Conservation (phyloP, 2,797 vertebrate species). For the Tenualosa ilisha region DNA sequence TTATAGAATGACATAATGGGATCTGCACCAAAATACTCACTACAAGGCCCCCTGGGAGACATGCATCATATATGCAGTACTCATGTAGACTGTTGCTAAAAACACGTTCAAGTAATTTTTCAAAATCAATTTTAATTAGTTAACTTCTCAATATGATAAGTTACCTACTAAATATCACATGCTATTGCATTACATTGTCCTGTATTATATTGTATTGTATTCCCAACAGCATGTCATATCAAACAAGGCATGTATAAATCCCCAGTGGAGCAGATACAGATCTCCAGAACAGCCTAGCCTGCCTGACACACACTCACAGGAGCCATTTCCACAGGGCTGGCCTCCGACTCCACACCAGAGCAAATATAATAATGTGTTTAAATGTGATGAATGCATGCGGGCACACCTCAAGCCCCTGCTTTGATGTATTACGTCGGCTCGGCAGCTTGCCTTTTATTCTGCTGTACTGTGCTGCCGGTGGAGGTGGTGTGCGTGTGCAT, state of each 20-base stretch:
- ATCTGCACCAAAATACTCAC: neutral
- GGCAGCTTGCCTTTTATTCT: conserved; percentile 72
- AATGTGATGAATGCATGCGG: conserved; percentile 72
- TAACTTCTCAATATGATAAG: neutral
- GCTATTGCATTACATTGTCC: neutral
- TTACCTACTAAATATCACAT: neutral
- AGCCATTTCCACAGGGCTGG: conserved; percentile 62
- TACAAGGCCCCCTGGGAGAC: neutral
- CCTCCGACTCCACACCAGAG: conserved; percentile 71
- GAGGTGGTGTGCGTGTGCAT: conserved; percentile 31
- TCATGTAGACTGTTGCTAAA: neutral
- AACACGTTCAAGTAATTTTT: neutral
- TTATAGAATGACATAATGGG: neutral
- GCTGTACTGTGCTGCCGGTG: conserved; percentile 66
- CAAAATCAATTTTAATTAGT: neutral
- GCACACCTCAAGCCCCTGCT: conserved; percentile 52
- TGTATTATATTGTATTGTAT: neutral
- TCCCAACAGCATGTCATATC: neutral
- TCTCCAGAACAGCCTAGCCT: neutral
- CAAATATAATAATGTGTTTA: conserved; percentile 77
- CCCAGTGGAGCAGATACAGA: neutral
- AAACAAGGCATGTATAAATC: neutral
- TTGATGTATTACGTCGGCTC: conserved; percentile 39
- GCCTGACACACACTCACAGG: conserved; percentile 49
- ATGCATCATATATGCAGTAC: neutral